Evolutionary conservation across 2,888 invertebrate genomes (phyloP), one percentile per base, ranked within the genome.

Genomic region (Nephrocerus scutellatus): DNA sequence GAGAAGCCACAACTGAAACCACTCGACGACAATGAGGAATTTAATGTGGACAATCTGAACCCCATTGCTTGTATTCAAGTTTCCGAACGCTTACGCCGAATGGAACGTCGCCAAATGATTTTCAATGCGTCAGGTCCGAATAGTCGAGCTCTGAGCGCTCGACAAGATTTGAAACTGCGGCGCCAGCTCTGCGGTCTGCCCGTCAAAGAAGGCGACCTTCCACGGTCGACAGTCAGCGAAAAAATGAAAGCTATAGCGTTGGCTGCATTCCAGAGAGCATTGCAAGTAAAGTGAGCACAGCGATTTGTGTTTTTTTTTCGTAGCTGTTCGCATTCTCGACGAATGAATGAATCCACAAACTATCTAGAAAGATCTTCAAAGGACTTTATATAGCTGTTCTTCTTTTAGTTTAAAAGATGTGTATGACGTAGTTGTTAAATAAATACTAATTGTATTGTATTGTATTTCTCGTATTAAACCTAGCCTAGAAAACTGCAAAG

Each of bases 121-220:
- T 75, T 77, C 43, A 79, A 79, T 55, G 77, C 84, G 28, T 85
- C 85, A 13, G 86, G 85, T 35, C 79, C 80, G 28, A 81, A 79
- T 53, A 80, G 84, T 19, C 74, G 84, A 12, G 89, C 87, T 0
- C 65, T 89, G 31, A 84, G 84, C 50, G 87, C 89, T 6, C 73
- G 88, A 13, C 74, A 82, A 35, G 90, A 90, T 62, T 70, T 89
- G 41, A 80, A 82, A 19, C 74, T 89, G 43, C 72, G 82, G 7
- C 70, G 82, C 21, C 79, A 80, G 57, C 63, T 87, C 30, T 82
- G 82, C 56, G 75, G 79, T 50, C 65, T 83, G 51, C 82, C 83
- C 0, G 70, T 77, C 2, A 74, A 75, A 5, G 82, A 82, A 52
- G 68, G 74, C 35, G 73, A 73, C 14, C 72, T 62, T 15, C 55